Evolutionary conservation across 2,113 vertebrate genomes (phyloP), one percentile per base, ranked within the genome.

Genomic region (Anguilla japonica): DNA sequence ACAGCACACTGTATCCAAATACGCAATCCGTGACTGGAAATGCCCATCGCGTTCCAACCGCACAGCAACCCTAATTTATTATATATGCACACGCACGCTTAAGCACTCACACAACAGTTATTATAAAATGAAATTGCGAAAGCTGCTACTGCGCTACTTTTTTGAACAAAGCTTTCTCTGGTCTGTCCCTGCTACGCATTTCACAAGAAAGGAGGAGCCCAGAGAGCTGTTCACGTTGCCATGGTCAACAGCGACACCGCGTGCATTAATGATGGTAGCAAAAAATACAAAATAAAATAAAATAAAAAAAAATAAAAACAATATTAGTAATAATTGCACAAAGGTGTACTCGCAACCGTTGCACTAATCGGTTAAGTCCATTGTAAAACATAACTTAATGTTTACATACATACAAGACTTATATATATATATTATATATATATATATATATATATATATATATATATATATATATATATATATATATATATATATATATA

Each of bases 181-280:
- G 60, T 26, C 60, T 67, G 20, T 67, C 60, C 18, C 60, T 67
- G 22, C 60, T 22, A 20, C 60, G 18, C 60, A 67, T 67, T 26
- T 39, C 46, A 89, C 60, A 71, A 81, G 3, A 85, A 83, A 90
- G 92, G 91, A 91, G 93, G 93, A 89, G 93, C 88, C 0, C 26
- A 4, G 39, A 4, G 0, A 40, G 26, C 15, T 78, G 14, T 63
- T 63, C 0, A 85, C 9, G 94, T 57, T 89, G 83, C 83, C 56
- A 88, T 83, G 91, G 90, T 92, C 89, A 90, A 85, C 46, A 91
- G 89, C 88, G 93, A 89, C 93, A 81, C 89, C 87, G 5, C 41
- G 92, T 91, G 94, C 91, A 67, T 1, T 84, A n/a, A 41, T 87
- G 18, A 2, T 78, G 2, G 15, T 26, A 22, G 20, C 60, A 67